Percentiles rank a stretch among this genome's conserved stretches.
Conservation (phyloP, 2,113 vertebrate genomes). For the Neoarius graeffei region DNA sequence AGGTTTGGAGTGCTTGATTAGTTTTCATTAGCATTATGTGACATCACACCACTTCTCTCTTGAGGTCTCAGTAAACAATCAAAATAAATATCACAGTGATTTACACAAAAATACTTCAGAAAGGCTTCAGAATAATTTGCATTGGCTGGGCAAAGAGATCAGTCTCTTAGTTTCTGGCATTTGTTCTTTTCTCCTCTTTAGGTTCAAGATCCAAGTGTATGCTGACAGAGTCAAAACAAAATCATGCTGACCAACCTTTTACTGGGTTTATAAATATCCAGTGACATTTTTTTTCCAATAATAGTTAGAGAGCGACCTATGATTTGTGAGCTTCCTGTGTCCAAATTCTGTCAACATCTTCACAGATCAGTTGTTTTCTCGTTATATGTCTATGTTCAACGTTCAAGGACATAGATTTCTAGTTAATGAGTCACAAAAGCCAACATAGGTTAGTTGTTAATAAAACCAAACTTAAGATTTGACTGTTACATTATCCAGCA, state of each 20-base stretch:
- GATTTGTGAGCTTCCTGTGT: not conserved
- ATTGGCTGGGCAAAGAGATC: not conserved
- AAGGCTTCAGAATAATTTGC: not conserved
- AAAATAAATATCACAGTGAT: not conserved
- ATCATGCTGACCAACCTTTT: not conserved
- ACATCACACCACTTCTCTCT: not conserved
- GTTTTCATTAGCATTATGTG: not conserved
- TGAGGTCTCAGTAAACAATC: not conserved
- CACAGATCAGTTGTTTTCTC: not conserved
- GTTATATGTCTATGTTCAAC: no score
- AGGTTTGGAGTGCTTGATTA: not conserved
- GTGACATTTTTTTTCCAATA: not conserved
- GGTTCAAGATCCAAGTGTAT: not conserved
- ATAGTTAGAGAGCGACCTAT: not conserved
- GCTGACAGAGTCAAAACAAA: not conserved
- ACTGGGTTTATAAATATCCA: not conserved
- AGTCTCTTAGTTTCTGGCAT: not conserved
- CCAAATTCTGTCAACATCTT: not conserved
- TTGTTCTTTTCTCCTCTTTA: not conserved
- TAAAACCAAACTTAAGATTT: not conserved
- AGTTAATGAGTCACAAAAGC: not conserved
- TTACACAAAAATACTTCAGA: not conserved
- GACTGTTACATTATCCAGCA: not conserved
- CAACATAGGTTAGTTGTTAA: not conserved
- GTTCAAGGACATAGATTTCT: not conserved